Evolutionary conservation across 2,113 vertebrate species (phyloP).

Genomic region (Colaptes auratus): DNA sequence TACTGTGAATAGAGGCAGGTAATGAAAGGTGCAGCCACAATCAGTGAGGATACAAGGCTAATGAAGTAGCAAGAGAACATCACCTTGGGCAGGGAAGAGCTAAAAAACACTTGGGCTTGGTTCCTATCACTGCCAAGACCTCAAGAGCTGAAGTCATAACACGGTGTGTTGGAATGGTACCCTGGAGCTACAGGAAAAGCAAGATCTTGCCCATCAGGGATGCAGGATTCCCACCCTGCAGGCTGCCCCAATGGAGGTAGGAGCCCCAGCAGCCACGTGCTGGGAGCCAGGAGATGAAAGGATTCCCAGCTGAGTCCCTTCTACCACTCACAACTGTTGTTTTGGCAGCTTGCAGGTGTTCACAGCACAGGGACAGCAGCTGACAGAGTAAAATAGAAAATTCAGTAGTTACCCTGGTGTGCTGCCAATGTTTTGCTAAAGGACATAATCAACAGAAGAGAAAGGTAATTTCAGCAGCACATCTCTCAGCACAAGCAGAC

Average conservation of each 20-base stretch:
- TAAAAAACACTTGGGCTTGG: background rate
- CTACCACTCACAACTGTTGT: background rate
- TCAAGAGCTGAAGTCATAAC: background rate
- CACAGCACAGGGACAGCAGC: conserved; percentile 3
- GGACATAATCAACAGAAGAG: background rate
- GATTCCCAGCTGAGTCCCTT: background rate
- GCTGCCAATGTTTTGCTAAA: conserved; percentile 18
- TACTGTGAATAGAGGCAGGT: background rate
- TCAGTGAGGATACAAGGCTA: background rate
- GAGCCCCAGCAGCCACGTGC: background rate
- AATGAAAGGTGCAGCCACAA: background rate
- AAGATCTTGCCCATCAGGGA: background rate
- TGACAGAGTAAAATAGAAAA: background rate
- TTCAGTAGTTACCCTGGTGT: background rate
- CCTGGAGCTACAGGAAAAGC: conserved; percentile 19
- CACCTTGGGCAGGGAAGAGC: background rate
- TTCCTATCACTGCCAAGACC: background rate
- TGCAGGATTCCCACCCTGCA: background rate
- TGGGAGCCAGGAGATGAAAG: background rate
- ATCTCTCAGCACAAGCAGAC: background rate
- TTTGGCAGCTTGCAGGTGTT: conserved; percentile 49
- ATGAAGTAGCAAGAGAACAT: background rate
- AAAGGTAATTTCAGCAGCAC: conserved; percentile 5
- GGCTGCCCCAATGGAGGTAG: background rate
- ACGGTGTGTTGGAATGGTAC: background rate